Conservation (phyloP, 2,113 vertebrate genomes). For the Cromileptes altivelis region DNA sequence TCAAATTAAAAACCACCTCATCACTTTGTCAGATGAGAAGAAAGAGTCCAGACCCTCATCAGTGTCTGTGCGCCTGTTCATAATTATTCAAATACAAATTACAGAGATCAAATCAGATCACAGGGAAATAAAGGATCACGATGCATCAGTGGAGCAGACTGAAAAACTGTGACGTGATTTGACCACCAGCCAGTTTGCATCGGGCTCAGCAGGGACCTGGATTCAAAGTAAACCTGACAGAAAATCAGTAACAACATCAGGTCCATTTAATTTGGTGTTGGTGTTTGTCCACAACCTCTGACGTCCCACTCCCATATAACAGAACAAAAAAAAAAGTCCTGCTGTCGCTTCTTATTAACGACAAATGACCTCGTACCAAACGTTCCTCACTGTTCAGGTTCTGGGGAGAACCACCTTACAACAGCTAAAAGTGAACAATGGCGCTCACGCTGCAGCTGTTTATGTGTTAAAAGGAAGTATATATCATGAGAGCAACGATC, state of each 20-base stretch:
- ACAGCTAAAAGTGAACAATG: not conserved
- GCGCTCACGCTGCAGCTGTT: not conserved
- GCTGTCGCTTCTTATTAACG: not conserved
- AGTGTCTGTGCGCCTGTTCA: not conserved
- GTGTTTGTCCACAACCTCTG: not conserved
- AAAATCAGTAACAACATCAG: not conserved
- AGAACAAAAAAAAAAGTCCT: not conserved
- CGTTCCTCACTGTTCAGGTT: not conserved
- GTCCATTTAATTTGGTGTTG: not conserved
- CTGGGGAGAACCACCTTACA: not conserved
- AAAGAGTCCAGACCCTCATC: not conserved
- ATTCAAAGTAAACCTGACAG: not conserved
- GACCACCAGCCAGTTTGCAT: too few relatives aligned
- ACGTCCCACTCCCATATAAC: not conserved
- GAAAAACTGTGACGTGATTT: too few relatives aligned
- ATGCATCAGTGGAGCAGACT: not conserved
- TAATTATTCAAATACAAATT: not conserved
- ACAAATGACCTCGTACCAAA: too few relatives aligned
- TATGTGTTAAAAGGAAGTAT: not conserved
- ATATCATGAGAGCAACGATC: not conserved
- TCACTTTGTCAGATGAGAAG: not conserved
- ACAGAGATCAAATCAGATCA: too few relatives aligned
- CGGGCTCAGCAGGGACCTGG: too few relatives aligned
- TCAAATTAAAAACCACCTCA: conserved; percentile 9
- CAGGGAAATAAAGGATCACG: not conserved